Conservation (phyloP, 2,888 invertebrate species). For the Thymelicus sylvestris region DNA sequence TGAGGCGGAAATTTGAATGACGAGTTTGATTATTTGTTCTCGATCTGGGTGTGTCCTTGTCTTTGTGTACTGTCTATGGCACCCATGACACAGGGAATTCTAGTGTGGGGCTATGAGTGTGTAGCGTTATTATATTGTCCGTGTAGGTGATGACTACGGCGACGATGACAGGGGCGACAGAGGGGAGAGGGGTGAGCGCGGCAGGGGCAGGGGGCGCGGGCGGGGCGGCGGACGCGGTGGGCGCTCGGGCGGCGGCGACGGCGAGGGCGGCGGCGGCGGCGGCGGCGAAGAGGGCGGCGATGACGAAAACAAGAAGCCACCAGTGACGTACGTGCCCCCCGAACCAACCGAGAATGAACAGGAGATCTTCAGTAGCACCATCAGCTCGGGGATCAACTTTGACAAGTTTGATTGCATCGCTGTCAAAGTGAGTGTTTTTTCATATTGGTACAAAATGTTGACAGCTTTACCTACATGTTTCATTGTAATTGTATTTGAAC, state of each 20-base stretch:
- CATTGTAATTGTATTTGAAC: too few species aligned
- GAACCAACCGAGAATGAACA: slow-evolving; percentile 89
- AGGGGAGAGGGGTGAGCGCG: slow-evolving; percentile 53
- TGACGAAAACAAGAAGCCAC: slow-evolving; percentile 69
- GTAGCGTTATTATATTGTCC: background rate
- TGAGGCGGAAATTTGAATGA: too few species aligned
- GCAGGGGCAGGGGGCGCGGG: slow-evolving; percentile 47
- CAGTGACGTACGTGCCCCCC: slow-evolving; percentile 88
- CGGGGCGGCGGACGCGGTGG: slow-evolving; percentile 47
- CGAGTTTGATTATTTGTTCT: too few species aligned
- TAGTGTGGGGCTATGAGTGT: too few species aligned
- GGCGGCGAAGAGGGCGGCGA: slow-evolving; percentile 57
- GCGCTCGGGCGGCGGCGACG: slow-evolving; percentile 44
- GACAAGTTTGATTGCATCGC: slow-evolving; percentile 95
- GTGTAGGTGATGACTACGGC: slow-evolving; percentile 30
- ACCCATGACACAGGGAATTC: too few species aligned
- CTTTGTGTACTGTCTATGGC: too few species aligned
- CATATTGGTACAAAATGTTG: background rate
- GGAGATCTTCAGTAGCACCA: slow-evolving; percentile 88
- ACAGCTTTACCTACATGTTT: too few species aligned
- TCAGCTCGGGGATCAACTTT: slow-evolving; percentile 95
- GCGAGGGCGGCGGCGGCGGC: slow-evolving; percentile 56
- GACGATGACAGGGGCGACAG: slow-evolving; percentile 50
- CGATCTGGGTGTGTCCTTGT: too few species aligned
- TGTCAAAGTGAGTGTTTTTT: slow-evolving; percentile 87